phyloP scores from a whole-genome alignment of 2,797 vertebrate species.

The Acanthurus lineatus region DNA sequence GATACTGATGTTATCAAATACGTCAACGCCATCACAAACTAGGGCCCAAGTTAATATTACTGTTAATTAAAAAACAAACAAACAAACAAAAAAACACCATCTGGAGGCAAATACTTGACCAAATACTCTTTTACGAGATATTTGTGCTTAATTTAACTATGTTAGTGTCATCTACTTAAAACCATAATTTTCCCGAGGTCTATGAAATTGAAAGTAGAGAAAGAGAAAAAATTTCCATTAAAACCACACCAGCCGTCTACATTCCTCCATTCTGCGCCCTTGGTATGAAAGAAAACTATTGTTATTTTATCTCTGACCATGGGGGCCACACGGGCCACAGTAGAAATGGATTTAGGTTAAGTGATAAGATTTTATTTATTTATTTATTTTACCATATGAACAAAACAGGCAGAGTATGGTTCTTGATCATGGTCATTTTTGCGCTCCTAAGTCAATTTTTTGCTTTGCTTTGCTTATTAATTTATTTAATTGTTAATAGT shows the following conservation, averaged over 20 bases:
- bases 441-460: not conserved
- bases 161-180: not conserved
- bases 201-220: not conserved
- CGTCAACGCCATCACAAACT: not conserved
- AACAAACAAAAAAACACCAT: not conserved
- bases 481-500: not conserved
- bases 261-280: not conserved
- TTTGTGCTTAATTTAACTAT: not conserved
- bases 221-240: not conserved
- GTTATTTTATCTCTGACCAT: not conserved
- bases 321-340: not conserved
- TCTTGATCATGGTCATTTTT: not conserved
- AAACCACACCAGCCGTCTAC: not conserved
- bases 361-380: not conserved
- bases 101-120: not conserved
- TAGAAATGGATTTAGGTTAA: not conserved
- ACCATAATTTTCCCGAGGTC: not conserved
- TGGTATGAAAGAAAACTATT: not conserved
- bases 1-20: slow-evolving; percentile 8
- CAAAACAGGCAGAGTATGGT: not conserved
- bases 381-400: not conserved
- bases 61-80: not conserved
- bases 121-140: too few relatives aligned
- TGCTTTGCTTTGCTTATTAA: not conserved
- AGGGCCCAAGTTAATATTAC: not conserved